A percentile compares a stretch with the other conserved stretches of the same genome.
These are phyloP conservation scores for Brenthis daphne DNA, from an alignment of 2,888 invertebrate genomes.

Conservation along the genomic window DNA sequence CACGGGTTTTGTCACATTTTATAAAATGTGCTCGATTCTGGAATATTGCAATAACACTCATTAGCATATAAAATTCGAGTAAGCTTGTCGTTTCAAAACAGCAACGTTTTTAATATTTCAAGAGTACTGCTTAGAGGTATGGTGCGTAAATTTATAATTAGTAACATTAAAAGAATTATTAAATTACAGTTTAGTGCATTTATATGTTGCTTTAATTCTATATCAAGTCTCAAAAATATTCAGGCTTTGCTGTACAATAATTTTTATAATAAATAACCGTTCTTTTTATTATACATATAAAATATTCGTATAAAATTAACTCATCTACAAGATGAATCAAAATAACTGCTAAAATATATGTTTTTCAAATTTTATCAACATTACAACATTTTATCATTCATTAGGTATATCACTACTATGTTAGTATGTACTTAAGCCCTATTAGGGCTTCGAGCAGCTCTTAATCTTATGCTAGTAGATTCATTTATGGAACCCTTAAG, in stretches of 20 bases:
- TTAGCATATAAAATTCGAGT: slow-evolving; percentile 27
- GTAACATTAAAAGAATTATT: not conserved
- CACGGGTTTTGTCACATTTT: slow-evolving; percentile 53
- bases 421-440: not conserved
- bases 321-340: no score
- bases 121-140: not conserved
- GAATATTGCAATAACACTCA: slow-evolving; percentile 15
- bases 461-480: not conserved
- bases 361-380: no score
- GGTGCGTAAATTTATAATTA: not conserved
- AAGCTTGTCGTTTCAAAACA: slow-evolving; percentile 1
- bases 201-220: no score
- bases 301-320: no score
- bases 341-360: no score
- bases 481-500: not conserved
- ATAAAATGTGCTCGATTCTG: slow-evolving; percentile 25
- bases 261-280: no score
- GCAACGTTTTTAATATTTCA: slow-evolving; percentile 6
- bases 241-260: no score
- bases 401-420: no score
- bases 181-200: not conserved
- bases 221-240: no score
- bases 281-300: no score
- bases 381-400: no score
- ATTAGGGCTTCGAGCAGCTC: not conserved